phyloP scores from a whole-genome alignment of 2,113 vertebrate genomes.

The Corythornis vintsioides region DNA sequence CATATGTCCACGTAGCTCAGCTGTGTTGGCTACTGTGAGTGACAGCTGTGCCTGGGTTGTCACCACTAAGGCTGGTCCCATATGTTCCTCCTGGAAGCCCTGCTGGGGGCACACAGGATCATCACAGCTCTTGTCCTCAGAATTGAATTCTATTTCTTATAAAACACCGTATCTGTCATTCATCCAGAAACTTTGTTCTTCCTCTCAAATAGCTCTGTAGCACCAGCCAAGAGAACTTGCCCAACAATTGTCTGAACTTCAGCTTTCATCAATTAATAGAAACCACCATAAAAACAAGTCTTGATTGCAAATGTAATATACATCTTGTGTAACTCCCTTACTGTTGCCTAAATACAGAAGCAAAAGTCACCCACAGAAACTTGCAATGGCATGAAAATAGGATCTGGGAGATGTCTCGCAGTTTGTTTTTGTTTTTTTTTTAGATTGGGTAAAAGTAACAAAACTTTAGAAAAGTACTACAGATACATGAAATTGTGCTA shows the following conservation, averaged over 20 bases:
- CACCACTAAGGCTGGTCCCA: neutral
- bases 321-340: neutral
- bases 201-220: neutral
- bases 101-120: neutral
- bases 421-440: neutral
- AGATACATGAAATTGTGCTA: neutral
- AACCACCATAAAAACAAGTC: neutral
- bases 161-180: neutral
- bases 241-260: fast-evolving
- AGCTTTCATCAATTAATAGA: neutral
- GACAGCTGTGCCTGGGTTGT: neutral
- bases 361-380: neutral
- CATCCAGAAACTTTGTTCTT: neutral
- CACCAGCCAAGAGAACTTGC: neutral
- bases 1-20: neutral
- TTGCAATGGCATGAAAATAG: neutral
- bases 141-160: neutral
- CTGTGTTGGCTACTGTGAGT: neutral
- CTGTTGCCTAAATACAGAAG: neutral
- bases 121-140: neutral
- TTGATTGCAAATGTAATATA: neutral
- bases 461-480: neutral
- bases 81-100: neutral
- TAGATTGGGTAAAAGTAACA: neutral
- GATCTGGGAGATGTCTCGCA: neutral